Evolutionary conservation across 2,797 vertebrate species (phyloP), one percentile per base, ranked within the genome.

Genomic region (Carapus acus): DNA sequence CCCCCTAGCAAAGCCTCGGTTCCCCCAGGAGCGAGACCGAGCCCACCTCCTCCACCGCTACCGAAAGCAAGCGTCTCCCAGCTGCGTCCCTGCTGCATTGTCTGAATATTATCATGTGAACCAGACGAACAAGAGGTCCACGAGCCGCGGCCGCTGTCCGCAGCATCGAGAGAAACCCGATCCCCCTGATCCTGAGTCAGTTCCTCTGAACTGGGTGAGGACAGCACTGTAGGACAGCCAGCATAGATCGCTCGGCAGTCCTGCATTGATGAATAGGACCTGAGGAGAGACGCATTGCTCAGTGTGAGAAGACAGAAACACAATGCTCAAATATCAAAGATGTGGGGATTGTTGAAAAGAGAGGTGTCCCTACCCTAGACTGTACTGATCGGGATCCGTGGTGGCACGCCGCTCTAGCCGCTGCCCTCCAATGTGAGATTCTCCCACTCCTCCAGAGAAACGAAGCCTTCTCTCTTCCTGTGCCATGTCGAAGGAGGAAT

Each of bases 121-220:
- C 94, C 96, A 0, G 95, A 98, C 0, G 96, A 99, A 71, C 96
- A 99, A 15, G 96, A 98, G 0, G 96, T 99, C 96, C 96, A 99
- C 87, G 96, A 98, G 48, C 96, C 96, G 0, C 96, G 92, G 45
- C 96, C 96, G 1, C 96, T 98, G 87, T 99, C 96, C 0, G 95
- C 95, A 1, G 96, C 95, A 8, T 97, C 96, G 0, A 99, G 89
- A 0, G 96, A 99, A 2, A 95, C 92, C 0, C 96, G 90, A 53
- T 99, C 96, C 8, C 95, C 94, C 74, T 97, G 94, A 80, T 98
- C 95, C 74, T 97, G 95, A 48, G 93, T 95, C 56, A 98, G 88
- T 67, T 99, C 95, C 78, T 99, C 94, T 6, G 93, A 90, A 74
- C 94, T 97, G 48, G 96, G 94, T 3, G 96, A 98, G 66, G 94